These are phyloP conservation scores for Chromoteleia sp. DNA, from an alignment of 2,888 invertebrate genomes.

Conservation along the genomic window DNA sequence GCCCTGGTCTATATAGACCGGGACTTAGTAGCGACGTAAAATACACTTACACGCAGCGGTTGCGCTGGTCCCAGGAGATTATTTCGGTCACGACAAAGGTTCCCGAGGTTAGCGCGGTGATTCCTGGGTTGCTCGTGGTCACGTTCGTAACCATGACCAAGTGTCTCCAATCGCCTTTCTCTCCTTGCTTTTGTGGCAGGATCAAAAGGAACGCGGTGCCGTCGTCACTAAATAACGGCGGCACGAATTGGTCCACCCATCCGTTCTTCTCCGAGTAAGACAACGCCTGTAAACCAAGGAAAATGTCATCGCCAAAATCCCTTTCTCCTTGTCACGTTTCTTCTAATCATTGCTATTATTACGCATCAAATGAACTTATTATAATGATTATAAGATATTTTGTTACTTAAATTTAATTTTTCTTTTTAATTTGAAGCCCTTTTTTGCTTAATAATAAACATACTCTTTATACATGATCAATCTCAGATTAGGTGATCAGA, in stretches of 20 bases:
- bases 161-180: conserved; percentile 88
- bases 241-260: conserved; percentile 92
- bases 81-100: conserved; percentile 90
- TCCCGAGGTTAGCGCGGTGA: conserved; percentile 87
- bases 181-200: conserved; percentile 88
- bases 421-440: too few species aligned
- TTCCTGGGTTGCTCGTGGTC: conserved; percentile 80
- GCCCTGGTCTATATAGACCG: conserved; percentile 8
- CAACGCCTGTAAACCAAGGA: conserved; percentile 75
- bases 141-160: conserved; percentile 86
- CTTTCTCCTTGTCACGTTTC: too few species aligned
- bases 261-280: conserved; percentile 86
- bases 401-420: too few species aligned
- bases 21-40: conserved; percentile 52
- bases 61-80: conserved; percentile 89
- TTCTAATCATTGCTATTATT: not conserved
- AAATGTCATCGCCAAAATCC: conserved; percentile 24
- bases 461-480: too few species aligned
- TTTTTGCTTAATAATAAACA: too few species aligned
- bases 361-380: too few species aligned
- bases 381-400: too few species aligned
- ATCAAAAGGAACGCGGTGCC: conserved; percentile 91
- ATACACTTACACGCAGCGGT: conserved; percentile 88
- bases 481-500: too few species aligned
- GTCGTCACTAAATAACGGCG: conserved; percentile 89